A percentile compares a stretch with the other conserved stretches of the same genome.
These are phyloP conservation scores for Exocentrus adspersus DNA, from an alignment of 2,888 invertebrate species.

Conservation along the genomic window DNA sequence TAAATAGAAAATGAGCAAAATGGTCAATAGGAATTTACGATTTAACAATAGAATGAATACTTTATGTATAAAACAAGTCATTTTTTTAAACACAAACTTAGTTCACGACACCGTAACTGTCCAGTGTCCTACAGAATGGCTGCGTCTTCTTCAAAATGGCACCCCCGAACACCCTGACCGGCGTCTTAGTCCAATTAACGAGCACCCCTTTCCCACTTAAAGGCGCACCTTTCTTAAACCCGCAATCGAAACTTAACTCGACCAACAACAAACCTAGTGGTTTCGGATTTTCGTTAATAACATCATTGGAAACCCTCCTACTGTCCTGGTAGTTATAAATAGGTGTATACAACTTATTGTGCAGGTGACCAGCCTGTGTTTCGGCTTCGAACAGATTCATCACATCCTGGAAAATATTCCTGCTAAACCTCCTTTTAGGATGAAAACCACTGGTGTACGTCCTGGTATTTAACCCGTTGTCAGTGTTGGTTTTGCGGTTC, in stretches of 20 bases:
- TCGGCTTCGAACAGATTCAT: conserved; percentile 34
- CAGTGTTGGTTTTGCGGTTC: not conserved
- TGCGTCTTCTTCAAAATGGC: conserved; percentile 70
- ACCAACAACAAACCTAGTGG: conserved; percentile 64
- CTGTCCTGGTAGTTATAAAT: not conserved
- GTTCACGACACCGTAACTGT: not conserved
- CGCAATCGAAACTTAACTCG: conserved; percentile 64
- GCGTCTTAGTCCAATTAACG: conserved; percentile 74
- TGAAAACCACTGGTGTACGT: not conserved
- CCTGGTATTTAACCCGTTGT: conserved; percentile 5
- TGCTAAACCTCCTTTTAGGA: not conserved
- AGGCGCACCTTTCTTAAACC: conserved; percentile 65
- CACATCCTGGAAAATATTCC: conserved; percentile 24
- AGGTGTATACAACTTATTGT: not conserved
- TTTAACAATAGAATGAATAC: too few species aligned
- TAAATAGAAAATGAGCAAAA: too few species aligned
- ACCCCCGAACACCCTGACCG: conserved; percentile 75
- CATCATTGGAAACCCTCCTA: conserved; percentile 8
- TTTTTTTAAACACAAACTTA: too few species aligned
- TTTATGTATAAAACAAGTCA: too few species aligned
- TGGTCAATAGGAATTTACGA: too few species aligned
- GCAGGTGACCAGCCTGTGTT: conserved; percentile 13
- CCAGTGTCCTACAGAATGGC: conserved; percentile 64
- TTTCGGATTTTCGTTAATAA: conserved; percentile 43
- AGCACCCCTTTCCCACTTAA: conserved; percentile 64